Evolutionary conservation across 2,888 invertebrate genomes (phyloP), one percentile per base, ranked within the genome.

Genomic region (Hipparchia semele): DNA sequence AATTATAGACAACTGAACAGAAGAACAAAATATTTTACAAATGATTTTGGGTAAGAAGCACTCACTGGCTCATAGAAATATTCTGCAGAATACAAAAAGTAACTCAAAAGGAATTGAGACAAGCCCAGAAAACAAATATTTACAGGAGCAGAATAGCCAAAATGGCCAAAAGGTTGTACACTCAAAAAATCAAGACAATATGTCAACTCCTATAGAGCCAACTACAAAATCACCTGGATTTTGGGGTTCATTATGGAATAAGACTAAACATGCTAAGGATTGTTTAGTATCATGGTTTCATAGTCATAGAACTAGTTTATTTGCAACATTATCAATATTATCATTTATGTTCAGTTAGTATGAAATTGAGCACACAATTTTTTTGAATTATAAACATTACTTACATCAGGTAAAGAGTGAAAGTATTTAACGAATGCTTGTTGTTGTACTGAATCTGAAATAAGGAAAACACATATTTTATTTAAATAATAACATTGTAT

Each of bases 381-480:
- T 33, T 13, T 5, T 9, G 23, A 23, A 23, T n/a, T n/a, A 12
- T 59, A 68, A 49, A 60, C 12, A 72, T 71, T 73, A 66, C 95
- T 94, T 92, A 97, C 97, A 94, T 96, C 96, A 72, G 97, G 95
- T 70, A 97, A 90, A 77, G 93, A 91, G 80, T 95, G 94, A 84
- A 95, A 96, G 86, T 94, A 97, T 82, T 95, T 93, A 51, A 97
- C 94, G 85, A 97, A 97, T 76, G 95, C 94, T 82, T 95, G 95
- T 83, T 97, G 97, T 81, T 96, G 96, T 59, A 95, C 89, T 62
- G 95, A 90, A 94, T 97, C 97, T 97, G 94, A 95, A 95, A 78
- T 72, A 60, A 71, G 23, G 79, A 79, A 77, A 59, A 68, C 23
- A 13, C 39, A 62, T 46, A 46, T 64, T 13, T 23, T 23, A 23